A percentile compares a stretch with the other conserved stretches of the same genome.
These are phyloP conservation scores for Colossoma macropomum DNA, from an alignment of 2,113 vertebrate genomes.

Conservation along the genomic window DNA sequence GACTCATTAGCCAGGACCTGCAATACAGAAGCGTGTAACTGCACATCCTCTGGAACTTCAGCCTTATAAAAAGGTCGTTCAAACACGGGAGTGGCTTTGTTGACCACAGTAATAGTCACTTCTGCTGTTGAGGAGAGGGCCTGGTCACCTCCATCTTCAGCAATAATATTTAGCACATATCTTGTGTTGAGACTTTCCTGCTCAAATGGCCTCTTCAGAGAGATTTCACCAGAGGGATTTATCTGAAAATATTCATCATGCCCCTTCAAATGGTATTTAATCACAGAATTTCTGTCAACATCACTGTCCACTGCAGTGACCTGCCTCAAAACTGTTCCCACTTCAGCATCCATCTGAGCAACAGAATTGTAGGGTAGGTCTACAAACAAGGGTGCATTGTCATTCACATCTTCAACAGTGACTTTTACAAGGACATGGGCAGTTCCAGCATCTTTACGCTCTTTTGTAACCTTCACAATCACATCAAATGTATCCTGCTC, in stretches of 20 bases:
- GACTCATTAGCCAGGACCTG: slow-evolving; percentile 82
- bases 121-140: slow-evolving; percentile 78
- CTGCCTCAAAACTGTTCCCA: slow-evolving; percentile 73
- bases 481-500: slow-evolving; percentile 81
- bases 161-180: slow-evolving; percentile 78
- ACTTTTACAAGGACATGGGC: slow-evolving; percentile 82
- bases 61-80: slow-evolving; percentile 85
- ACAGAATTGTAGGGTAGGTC: slow-evolving; percentile 83
- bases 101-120: slow-evolving; percentile 81
- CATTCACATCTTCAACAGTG: slow-evolving; percentile 81
- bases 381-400: slow-evolving; percentile 83
- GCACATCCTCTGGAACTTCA: slow-evolving; percentile 82
- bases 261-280: slow-evolving; percentile 81
- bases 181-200: slow-evolving; percentile 78
- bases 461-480: slow-evolving; percentile 80
- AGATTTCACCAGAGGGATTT: slow-evolving; percentile 78
- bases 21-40: slow-evolving; percentile 81
- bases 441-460: slow-evolving; percentile 71
- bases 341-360: slow-evolving; percentile 77
- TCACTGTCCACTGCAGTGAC: slow-evolving; percentile 84
- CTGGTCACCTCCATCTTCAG: slow-evolving; percentile 81
- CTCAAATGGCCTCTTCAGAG: slow-evolving; percentile 79
- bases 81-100: slow-evolving; percentile 84
- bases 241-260: slow-evolving; percentile 82
- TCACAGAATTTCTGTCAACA: slow-evolving; percentile 76